Percentiles rank a stretch among this genome's conserved stretches.
These are phyloP conservation scores for Zosterops borbonicus DNA, from an alignment of 2,113 vertebrate species.

Conservation along the genomic window DNA sequence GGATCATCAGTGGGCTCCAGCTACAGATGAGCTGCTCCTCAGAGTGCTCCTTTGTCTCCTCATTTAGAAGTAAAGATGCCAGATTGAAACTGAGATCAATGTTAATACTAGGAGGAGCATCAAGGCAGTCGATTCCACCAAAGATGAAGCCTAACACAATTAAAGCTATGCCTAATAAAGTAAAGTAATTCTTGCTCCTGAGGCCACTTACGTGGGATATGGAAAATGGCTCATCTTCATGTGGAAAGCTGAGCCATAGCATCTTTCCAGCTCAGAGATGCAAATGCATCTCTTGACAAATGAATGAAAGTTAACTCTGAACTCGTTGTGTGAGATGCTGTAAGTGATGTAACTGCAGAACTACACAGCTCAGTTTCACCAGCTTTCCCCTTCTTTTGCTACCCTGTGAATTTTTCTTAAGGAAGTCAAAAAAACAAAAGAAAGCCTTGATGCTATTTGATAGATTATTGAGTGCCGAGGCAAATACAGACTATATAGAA, in stretches of 20 bases:
- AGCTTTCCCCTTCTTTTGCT: not conserved
- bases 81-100: not conserved
- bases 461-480: not conserved
- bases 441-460: not conserved
- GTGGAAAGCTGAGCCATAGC: not conserved
- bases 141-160: not conserved
- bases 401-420: not conserved
- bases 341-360: not conserved
- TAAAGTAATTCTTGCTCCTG: not conserved
- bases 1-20: not conserved
- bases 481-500: not conserved
- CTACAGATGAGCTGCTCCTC: not conserved
- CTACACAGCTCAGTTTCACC: not conserved
- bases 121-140: not conserved
- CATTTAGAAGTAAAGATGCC: not conserved
- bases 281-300: not conserved
- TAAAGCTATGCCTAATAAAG: not conserved
- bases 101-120: not conserved
- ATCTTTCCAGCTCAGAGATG: not conserved
- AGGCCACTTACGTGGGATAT: not conserved
- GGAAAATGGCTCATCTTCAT: not conserved
- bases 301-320: not conserved
- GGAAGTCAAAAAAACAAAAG: not conserved
- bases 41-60: not conserved
- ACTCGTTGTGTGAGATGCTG: rapidly evolving